A percentile compares a stretch with the other conserved stretches of the same genome.
These are phyloP conservation scores for Huso huso DNA, from an alignment of 2,797 vertebrate species.

Conservation along the genomic window DNA sequence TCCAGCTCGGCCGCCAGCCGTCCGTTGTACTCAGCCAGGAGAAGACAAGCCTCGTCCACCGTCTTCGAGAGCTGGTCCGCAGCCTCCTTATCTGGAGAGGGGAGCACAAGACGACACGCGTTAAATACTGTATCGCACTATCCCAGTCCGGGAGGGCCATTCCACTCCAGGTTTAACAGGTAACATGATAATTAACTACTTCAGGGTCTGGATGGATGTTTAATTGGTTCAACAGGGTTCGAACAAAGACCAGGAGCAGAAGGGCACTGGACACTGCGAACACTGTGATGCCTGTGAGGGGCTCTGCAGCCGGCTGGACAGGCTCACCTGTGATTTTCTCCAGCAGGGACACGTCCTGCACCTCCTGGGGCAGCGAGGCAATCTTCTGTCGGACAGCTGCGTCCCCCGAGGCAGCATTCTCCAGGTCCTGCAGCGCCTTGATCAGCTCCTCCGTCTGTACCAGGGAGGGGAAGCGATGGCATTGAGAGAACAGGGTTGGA, in stretches of 20 bases:
- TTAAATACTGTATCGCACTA: no score
- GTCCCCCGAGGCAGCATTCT: constrained; percentile 93
- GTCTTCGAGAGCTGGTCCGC: constrained; percentile 94
- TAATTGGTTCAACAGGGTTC: no score
- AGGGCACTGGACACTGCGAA: no score
- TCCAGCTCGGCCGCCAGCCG: constrained; percentile 92
- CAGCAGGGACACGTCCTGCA: constrained; percentile 90
- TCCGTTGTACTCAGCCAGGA: constrained; percentile 94
- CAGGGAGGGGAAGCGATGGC: constrained; percentile 10
- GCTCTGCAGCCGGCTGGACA: neutral
- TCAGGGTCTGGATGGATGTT: no score
- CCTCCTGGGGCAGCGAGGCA: constrained; percentile 92
- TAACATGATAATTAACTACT: no score
- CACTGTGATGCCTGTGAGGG: neutral
- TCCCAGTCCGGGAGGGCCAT: no score
- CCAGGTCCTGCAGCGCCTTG: constrained; percentile 91
- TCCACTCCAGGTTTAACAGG: no score
- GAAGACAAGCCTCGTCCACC: constrained; percentile 90
- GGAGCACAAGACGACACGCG: neutral
- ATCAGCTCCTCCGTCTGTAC: constrained; percentile 89
- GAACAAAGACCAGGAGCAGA: no score
- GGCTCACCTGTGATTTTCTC: constrained; percentile 89
- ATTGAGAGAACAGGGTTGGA: no score
- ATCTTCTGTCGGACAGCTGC: constrained; percentile 94
- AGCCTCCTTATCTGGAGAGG: constrained; percentile 80